phyloP scores from a whole-genome alignment of 2,888 invertebrate genomes.

The Heliconius sara region DNA sequence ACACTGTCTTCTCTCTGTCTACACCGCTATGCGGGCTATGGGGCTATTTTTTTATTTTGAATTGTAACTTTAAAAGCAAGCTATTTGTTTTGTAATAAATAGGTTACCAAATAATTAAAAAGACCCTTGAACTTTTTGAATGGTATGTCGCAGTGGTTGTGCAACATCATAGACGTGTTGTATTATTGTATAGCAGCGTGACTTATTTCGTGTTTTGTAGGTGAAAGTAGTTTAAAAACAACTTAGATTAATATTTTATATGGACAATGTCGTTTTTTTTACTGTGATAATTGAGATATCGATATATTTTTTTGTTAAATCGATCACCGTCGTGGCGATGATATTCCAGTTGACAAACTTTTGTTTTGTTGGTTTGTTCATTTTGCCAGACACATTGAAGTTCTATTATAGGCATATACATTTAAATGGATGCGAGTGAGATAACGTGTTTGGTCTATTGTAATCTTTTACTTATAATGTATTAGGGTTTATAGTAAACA shows the following conservation, averaged over 20 bases:
- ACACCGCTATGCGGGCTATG: not conserved
- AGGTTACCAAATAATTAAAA: not conserved
- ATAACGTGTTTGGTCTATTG: no score
- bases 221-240: conserved; percentile 7
- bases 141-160: not conserved
- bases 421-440: no score
- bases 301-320: not conserved
- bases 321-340: not conserved
- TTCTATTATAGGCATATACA: no score
- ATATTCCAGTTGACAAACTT: no score
- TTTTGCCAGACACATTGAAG: no score
- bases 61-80: not conserved
- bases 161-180: not conserved
- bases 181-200: not conserved
- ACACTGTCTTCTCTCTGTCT: not conserved
- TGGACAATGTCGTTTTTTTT: not conserved
- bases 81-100: not conserved
- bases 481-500: no score
- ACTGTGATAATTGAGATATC: not conserved
- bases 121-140: not conserved
- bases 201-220: not conserved
- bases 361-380: no score
- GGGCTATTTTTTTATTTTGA: not conserved
- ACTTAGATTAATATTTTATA: not conserved
- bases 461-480: no score